Evolutionary conservation across 1,140 invertebrate genomes (phyloP).

Genomic region (Trissolcus basalis): DNA sequence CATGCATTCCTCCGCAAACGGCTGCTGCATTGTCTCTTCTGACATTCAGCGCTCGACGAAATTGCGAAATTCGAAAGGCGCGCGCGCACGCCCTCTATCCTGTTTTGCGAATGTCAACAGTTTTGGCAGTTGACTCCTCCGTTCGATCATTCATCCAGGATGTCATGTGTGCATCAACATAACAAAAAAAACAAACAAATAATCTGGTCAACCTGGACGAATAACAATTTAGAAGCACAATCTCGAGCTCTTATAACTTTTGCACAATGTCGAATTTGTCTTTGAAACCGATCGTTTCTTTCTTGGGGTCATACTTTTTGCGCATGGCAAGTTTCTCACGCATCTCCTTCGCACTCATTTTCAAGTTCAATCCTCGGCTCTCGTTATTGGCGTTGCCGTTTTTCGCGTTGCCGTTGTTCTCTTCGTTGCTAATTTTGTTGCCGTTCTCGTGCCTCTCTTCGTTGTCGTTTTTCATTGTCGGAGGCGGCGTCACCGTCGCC

Average conservation of each 20-base stretch:
- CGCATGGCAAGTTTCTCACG: conserved; percentile 87
- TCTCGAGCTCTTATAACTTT: conserved; percentile 80
- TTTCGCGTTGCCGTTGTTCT: conserved; percentile 39
- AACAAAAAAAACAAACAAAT: neutral
- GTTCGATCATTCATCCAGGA: too few species aligned
- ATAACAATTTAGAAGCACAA: conserved; percentile 7
- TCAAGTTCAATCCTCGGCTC: conserved; percentile 81
- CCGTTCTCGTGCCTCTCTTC: conserved; percentile 64
- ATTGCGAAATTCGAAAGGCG: conserved; percentile 5
- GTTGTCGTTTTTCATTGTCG: conserved; percentile 59
- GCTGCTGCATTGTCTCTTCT: neutral
- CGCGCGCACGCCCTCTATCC: too few species aligned
- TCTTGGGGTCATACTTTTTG: conserved; percentile 92
- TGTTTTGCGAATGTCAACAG: neutral
- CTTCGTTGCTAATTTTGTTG: conserved; percentile 60
- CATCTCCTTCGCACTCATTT: conserved; percentile 92
- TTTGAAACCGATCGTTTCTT: conserved; percentile 90
- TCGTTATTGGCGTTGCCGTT: conserved; percentile 59
- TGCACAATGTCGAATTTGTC: conserved; percentile 95
- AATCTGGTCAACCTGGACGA: conserved; percentile 10
- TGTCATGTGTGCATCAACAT: neutral
- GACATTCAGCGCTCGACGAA: neutral
- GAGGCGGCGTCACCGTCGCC: conserved; percentile 51
- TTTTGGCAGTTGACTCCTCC: neutral
- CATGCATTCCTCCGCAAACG: conserved; percentile 6